Conservation (phyloP, 2,888 invertebrate genomes). For the Tortrix viridana region DNA sequence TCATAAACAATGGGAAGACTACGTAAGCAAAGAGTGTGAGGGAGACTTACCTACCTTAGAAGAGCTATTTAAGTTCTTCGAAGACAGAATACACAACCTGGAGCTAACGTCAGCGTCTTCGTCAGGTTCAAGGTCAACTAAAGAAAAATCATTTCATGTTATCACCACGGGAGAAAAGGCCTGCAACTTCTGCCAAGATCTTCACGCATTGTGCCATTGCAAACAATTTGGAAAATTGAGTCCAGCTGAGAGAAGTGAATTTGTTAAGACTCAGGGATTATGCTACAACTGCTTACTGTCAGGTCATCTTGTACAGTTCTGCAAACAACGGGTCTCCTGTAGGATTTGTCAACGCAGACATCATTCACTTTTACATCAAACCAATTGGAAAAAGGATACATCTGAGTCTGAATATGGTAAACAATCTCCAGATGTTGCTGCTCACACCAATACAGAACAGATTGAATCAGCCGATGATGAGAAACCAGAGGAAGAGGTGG, state of each 20-base stretch:
- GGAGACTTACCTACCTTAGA: background rate
- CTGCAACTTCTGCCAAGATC: slow-evolving; percentile 12
- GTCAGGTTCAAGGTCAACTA: background rate
- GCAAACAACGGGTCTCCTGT: slow-evolving; percentile 11
- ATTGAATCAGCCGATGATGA: background rate
- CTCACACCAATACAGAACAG: too few species aligned
- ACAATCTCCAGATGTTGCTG: too few species aligned
- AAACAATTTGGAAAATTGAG: slow-evolving; percentile 14
- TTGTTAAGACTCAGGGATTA: slow-evolving; percentile 10
- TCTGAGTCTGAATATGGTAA: too few species aligned
- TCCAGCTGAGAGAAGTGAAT: slow-evolving; percentile 13
- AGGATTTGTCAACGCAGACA: slow-evolving; percentile 14
- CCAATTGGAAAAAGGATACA: background rate
- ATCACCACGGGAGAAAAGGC: slow-evolving; percentile 9
- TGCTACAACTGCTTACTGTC: slow-evolving; percentile 26
- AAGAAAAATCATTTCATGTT: slow-evolving; percentile 37
- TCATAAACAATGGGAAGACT: slow-evolving; percentile 4
- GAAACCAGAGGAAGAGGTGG: background rate
- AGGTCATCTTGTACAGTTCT: slow-evolving; percentile 11
- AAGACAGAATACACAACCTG: background rate
- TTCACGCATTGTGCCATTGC: slow-evolving; percentile 25
- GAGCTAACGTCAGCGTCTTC: slow-evolving; percentile 2
- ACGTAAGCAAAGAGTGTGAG: background rate
- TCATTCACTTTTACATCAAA: slow-evolving; percentile 23
- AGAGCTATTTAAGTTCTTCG: background rate